phyloP scores from a whole-genome alignment of 1,140 invertebrate species.

The Anastrepha ludens region DNA sequence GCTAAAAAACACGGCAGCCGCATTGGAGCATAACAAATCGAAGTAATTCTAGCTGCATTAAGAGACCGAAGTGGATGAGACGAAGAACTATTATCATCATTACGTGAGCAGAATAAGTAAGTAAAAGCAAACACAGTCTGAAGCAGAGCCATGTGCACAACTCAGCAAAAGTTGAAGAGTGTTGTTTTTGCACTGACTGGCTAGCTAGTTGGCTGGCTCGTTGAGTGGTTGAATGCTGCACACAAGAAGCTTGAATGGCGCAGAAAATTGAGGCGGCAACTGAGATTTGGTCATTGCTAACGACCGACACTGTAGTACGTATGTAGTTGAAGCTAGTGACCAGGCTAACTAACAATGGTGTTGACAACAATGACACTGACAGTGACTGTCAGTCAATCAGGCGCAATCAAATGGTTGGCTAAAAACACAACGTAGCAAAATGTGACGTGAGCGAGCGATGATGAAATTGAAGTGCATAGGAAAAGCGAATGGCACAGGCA shows the following conservation, averaged over 20 bases:
- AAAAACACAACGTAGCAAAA: background rate
- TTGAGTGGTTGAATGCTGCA: background rate
- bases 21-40: constrained; percentile 25
- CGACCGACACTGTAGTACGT: background rate
- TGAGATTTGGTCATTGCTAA: constrained; percentile 37
- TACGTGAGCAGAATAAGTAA: constrained; percentile 47
- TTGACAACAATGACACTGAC: constrained; percentile 47
- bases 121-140: background rate
- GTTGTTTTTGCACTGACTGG: too few relatives aligned
- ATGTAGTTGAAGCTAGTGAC: constrained; percentile 2
- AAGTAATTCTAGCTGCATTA: constrained; percentile 2
- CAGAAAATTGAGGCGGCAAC: constrained; percentile 7
- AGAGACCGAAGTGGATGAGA: background rate
- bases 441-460: background rate
- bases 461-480: constrained; percentile 33
- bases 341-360: constrained; percentile 27
- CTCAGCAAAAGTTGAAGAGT: too few relatives aligned
- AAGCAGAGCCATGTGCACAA: background rate
- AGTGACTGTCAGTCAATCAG: constrained; percentile 35
- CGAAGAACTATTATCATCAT: constrained; percentile 35
- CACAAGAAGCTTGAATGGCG: background rate
- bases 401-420: constrained; percentile 14
- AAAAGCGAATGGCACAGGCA: background rate
- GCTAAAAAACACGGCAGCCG: background rate
- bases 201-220: background rate